Conservation (phyloP, 2,888 invertebrate species). For the Thymelicus acteon region DNA sequence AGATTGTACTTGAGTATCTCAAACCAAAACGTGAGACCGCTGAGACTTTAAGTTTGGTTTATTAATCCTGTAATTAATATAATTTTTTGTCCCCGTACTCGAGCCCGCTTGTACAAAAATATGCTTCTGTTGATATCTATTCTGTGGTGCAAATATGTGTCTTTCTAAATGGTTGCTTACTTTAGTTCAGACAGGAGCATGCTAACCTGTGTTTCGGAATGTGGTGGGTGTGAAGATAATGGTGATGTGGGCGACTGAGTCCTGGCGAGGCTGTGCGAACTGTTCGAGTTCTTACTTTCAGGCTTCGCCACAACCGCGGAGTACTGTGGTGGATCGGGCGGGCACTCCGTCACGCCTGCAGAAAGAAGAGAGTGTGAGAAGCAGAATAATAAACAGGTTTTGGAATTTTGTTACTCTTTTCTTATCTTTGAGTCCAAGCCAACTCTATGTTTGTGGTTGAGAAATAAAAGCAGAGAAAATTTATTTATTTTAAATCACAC, state of each 20-base stretch:
- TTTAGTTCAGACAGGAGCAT: constrained; percentile 23
- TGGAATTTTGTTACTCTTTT: no score
- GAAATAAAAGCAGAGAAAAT: no score
- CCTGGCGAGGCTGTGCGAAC: constrained; percentile 68
- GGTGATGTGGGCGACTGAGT: constrained; percentile 69
- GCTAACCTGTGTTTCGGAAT: constrained; percentile 70
- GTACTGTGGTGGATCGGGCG: constrained; percentile 74
- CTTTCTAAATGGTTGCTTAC: not conserved
- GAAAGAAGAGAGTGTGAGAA: not conserved
- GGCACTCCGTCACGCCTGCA: constrained; percentile 64
- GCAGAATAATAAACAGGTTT: not conserved
- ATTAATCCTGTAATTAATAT: no score
- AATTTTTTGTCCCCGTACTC: no score
- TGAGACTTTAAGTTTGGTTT: no score
- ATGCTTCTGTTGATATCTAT: no score
- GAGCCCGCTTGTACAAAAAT: no score
- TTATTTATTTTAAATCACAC: no score
- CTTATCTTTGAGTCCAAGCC: no score
- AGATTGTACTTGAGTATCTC: no score
- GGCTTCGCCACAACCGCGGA: constrained; percentile 63
- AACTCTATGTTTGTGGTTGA: no score
- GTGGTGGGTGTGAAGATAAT: constrained; percentile 63
- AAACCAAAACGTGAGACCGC: no score
- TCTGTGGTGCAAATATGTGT: not conserved
- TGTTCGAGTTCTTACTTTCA: constrained; percentile 66